Base-by-base conservation (phyloP, 2,113 vertebrate species). In the Toxotes chatareus region DNA sequence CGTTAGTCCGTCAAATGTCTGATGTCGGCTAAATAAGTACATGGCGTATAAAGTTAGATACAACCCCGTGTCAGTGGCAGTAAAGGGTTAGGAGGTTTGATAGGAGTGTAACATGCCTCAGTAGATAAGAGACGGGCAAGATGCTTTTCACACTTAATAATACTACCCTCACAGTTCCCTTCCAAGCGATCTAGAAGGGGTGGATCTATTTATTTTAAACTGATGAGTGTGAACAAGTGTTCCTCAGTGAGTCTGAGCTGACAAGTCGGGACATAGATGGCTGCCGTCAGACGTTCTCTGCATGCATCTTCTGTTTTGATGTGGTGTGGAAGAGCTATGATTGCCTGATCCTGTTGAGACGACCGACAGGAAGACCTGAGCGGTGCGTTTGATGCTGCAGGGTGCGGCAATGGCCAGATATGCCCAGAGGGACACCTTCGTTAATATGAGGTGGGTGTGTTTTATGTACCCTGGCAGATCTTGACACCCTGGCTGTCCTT, bases 161-260 rank as follows among this genome's bases (percentile, higher is more conserved):
- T 83, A 69, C 49, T 80, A 59, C 72, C 34, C 73, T 32, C 51
- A 31, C 42, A 70, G 36, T 76, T 75, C 70, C 51, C 55, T 21
- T 88, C 76, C 46, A 68, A 69, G 64, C 23, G 13, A 86, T 82
- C 46, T 7, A 53, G 56, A 75, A 63, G 68, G 60, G 68, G 60
- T 63, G 74, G 23, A 42, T 76, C 84, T 79, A 78, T 92, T 94
- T 93, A 92, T 93, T 92, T 91, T 88, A 76, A 85, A 27, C 76
- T 56, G 84, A 82, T 80, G 89, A 68, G 74, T 82, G 84, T 16
- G 86, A 86, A 73, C 83, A 72, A 87, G 76, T 90, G 87, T 53
- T 80, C 59, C 80, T 84, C 67, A 57, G 63, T 49, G 21, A 27
- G 19, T 70, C 73, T 62, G 57, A 36, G 89, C 83, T 73, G 92